Conservation (phyloP, 2,113 vertebrate species). For the Edolisoma coerulescens region DNA sequence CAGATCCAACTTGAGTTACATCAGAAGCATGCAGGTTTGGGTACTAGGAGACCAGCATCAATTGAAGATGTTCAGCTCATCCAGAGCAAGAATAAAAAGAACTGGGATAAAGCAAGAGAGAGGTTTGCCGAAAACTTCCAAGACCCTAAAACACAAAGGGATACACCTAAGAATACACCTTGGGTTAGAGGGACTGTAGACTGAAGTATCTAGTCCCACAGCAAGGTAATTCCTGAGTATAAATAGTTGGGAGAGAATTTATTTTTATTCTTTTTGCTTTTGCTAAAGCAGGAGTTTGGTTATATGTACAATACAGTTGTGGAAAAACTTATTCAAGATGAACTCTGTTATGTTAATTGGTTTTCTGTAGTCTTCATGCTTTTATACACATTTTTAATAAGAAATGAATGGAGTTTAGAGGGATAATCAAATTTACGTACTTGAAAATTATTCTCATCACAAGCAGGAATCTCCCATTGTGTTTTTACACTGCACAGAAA, state of each 20-base stretch:
- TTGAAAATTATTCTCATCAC: background rate
- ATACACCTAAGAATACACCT: conserved; percentile 32
- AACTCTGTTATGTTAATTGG: background rate
- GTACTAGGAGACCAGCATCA: conserved; percentile 73
- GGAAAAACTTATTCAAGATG: background rate
- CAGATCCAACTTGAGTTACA: conserved; percentile 89
- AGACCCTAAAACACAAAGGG: conserved; percentile 67
- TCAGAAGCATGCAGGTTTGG: conserved; percentile 86
- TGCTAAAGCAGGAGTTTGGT: background rate
- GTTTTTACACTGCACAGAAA: background rate
- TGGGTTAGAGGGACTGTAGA: conserved; percentile 73
- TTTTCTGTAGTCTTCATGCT: conserved; percentile 37
- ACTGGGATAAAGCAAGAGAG: conserved; percentile 95
- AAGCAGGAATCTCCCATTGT: background rate
- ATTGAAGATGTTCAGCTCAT: conserved; percentile 78
- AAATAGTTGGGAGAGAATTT: conserved; percentile 41
- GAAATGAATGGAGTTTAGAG: background rate
- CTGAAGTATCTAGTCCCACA: conserved; percentile 24
- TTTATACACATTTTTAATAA: conserved; percentile 44
- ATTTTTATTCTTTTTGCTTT: conserved; percentile 51
- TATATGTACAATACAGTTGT: conserved; percentile 28
- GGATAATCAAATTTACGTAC: conserved; percentile 22
- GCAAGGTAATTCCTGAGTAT: background rate
- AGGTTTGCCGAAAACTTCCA: conserved; percentile 87
- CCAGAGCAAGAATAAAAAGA: conserved; percentile 84